A percentile compares a stretch with the other conserved stretches of the same genome.
Conservation (phyloP, 2,888 invertebrate species). For the Podotricha telesiphe region DNA sequence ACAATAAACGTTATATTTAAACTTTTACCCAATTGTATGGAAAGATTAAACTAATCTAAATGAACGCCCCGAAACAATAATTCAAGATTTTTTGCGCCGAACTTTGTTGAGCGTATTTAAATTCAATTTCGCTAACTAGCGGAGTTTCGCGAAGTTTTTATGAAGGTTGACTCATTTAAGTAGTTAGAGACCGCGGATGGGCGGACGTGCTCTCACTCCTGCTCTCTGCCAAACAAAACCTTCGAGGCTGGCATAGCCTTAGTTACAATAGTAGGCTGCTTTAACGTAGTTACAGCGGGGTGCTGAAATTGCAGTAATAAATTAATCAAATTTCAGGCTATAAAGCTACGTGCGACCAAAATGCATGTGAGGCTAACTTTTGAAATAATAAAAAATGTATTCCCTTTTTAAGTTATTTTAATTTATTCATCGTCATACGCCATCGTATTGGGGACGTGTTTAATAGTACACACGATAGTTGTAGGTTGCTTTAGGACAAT, state of each 20-base stretch:
- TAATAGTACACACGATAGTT: too few relatives aligned
- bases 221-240: conserved; percentile 7
- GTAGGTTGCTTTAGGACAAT: too few relatives aligned
- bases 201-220: conserved; percentile 16
- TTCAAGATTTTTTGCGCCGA: conserved; percentile 40
- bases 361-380: neutral
- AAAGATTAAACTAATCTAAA: conserved; percentile 40
- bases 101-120: conserved; percentile 50
- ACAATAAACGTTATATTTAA: conserved; percentile 32
- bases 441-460: too few relatives aligned
- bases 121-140: conserved; percentile 59
- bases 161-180: conserved; percentile 51
- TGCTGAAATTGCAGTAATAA: neutral
- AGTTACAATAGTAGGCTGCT: neutral
- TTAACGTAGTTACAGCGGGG: neutral
- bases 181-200: conserved; percentile 32
- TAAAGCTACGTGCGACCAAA: neutral
- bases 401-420: neutral
- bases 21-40: conserved; percentile 20
- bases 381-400: neutral
- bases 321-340: neutral
- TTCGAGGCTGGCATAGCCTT: neutral
- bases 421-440: too few relatives aligned
- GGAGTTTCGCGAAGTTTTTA: conserved; percentile 53
- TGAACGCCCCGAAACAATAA: conserved; percentile 40